These are phyloP conservation scores for Aphelocoma coerulescens DNA, from an alignment of 2,113 vertebrate genomes.

Conservation along the genomic window DNA sequence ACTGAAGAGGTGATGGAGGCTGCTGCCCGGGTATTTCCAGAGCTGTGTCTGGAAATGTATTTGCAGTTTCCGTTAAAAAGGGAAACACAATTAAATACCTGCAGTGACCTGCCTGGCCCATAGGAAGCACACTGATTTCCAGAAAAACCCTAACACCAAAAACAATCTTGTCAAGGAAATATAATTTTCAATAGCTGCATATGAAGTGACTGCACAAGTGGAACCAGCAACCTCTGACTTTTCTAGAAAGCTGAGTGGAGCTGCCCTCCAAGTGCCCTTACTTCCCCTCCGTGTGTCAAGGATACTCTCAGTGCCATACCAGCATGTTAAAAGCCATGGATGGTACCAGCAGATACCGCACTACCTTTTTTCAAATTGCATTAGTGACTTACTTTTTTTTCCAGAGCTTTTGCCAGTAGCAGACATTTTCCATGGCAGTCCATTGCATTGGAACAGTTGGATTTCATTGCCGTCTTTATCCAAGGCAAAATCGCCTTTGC, in stretches of 20 bases:
- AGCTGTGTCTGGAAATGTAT: not conserved
- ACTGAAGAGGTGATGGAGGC: not conserved
- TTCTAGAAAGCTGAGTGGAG: not conserved
- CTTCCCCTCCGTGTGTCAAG: accelerated
- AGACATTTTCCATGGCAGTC: not conserved
- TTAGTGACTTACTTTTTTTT: not conserved
- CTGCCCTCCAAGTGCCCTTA: not conserved
- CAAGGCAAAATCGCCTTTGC: not conserved
- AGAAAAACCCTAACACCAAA: not conserved
- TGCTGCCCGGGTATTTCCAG: not conserved
- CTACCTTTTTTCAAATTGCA: not conserved
- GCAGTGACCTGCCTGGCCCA: not conserved
- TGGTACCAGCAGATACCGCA: not conserved
- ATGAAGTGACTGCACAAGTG: not conserved
- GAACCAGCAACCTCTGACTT: not conserved
- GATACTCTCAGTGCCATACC: not conserved
- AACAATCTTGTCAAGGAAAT: not conserved
- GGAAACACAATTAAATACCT: not conserved
- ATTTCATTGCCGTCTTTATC: not conserved
- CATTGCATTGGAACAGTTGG: not conserved
- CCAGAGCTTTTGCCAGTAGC: not conserved
- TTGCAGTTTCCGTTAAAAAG: not conserved
- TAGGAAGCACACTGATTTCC: not conserved
- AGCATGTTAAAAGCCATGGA: not conserved
- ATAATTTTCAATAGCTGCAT: not conserved